phyloP scores from a whole-genome alignment of 2,113 vertebrate species.

The Micronycteris hirsuta region DNA sequence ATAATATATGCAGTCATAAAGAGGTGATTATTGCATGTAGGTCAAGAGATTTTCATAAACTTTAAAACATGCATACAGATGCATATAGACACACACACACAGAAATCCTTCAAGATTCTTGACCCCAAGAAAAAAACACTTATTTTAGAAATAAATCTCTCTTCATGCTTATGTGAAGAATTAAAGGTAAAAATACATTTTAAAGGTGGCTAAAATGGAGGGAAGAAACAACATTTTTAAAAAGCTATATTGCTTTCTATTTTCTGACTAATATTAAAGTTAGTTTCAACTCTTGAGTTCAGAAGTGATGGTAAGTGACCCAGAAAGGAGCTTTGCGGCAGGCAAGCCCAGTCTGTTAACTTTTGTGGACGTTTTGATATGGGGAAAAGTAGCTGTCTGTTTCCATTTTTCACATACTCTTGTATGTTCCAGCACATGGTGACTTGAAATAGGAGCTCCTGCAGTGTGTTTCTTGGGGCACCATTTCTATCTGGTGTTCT shows the following conservation, averaged over 20 bases:
- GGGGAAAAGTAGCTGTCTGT: neutral
- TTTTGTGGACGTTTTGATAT: neutral
- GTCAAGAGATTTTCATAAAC: neutral
- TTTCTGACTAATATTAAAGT: neutral
- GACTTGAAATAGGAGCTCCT: neutral
- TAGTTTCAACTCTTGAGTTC: neutral
- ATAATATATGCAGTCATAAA: neutral
- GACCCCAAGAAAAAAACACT: neutral
- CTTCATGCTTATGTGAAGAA: neutral
- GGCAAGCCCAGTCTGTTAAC: neutral
- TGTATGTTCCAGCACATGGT: neutral
- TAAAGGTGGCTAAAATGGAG: neutral
- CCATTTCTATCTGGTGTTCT: neutral
- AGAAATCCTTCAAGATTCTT: neutral
- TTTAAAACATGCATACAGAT: neutral
- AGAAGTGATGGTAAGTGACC: neutral
- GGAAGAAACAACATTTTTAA: neutral
- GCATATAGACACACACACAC: neutral
- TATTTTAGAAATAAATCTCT: neutral
- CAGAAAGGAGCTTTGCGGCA: neutral
- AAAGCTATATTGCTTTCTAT: neutral
- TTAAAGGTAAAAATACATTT: neutral
- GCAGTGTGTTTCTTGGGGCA: neutral
- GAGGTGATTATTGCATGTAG: neutral
- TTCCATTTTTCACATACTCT: neutral